These are phyloP conservation scores for Anguilla marmorata DNA, from an alignment of 2,797 vertebrate species.

Conservation along the genomic window DNA sequence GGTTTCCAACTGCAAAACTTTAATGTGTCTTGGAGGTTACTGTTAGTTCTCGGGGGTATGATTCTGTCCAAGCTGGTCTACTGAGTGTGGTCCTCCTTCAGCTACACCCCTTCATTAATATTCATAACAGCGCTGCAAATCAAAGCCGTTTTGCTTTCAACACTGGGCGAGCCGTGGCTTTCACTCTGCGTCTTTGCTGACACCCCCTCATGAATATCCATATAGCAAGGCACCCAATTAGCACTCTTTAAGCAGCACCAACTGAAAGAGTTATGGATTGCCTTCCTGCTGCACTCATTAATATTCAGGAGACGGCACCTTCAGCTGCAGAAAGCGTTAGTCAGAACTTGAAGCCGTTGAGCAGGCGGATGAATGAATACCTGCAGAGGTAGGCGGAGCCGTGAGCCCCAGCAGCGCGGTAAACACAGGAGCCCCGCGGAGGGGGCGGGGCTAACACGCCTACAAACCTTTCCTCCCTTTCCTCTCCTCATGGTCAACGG, in stretches of 20 bases:
- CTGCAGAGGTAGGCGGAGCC: not conserved
- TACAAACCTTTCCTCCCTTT: not conserved
- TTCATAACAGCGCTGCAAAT: not conserved
- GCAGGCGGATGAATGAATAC: not conserved
- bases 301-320: not conserved
- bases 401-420: not conserved
- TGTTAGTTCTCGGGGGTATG: not conserved
- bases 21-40: not conserved
- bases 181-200: not conserved
- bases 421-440: not conserved
- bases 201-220: not conserved
- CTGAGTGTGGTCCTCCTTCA: not conserved
- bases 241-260: not conserved
- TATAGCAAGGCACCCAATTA: not conserved
- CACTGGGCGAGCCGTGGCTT: not conserved
- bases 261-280: not conserved
- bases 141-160: not conserved
- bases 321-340: not conserved
- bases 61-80: not conserved
- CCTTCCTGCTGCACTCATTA: not conserved
- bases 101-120: not conserved
- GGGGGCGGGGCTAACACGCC: not conserved
- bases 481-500: not conserved
- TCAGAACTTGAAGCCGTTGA: not conserved
- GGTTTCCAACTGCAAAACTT: not conserved